Evolutionary conservation across 2,888 invertebrate species (phyloP).

Genomic region (Bombylius major): DNA sequence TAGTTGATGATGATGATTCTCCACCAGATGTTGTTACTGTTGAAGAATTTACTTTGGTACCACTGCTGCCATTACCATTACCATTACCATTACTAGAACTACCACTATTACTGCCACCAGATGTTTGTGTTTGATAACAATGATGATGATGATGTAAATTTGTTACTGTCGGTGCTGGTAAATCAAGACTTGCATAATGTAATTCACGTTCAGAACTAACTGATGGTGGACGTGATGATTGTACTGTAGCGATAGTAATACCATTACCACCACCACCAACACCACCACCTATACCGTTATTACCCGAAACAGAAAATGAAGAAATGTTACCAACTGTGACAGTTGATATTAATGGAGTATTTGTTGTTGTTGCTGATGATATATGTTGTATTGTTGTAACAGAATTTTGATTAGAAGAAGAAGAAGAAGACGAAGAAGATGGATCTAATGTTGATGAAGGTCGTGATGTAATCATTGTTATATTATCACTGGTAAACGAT

Average conservation of each 20-base stretch:
- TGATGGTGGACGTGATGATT: conserved; percentile 26
- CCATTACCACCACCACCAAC: not conserved
- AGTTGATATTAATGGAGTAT: too few species aligned
- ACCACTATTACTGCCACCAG: conserved; percentile 17
- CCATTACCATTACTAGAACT: not conserved
- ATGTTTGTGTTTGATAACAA: conserved; percentile 2
- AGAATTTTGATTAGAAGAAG: conserved; percentile 10
- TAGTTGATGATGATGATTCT: conserved; percentile 25
- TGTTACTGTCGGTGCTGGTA: conserved; percentile 30
- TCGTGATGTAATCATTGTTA: conserved; percentile 16
- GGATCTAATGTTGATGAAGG: conserved; percentile 12
- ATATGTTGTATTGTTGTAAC: too few species aligned
- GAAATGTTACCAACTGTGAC: too few species aligned
- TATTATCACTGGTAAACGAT: conserved; percentile 13
- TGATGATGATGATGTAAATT: conserved; percentile 12
- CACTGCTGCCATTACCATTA: conserved; percentile 17
- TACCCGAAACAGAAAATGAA: too few species aligned
- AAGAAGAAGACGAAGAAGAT: not conserved
- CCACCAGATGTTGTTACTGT: conserved; percentile 19
- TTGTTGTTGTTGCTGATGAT: too few species aligned
- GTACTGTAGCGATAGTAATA: conserved; percentile 1
- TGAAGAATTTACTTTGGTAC: conserved; percentile 18
- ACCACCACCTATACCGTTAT: not conserved
- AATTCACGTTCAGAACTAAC: conserved; percentile 39
- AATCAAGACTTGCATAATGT: conserved; percentile 54